Evolutionary conservation across 2,113 vertebrate genomes (phyloP), one percentile per base, ranked within the genome.

Genomic region (Corythornis madagascariensis): DNA sequence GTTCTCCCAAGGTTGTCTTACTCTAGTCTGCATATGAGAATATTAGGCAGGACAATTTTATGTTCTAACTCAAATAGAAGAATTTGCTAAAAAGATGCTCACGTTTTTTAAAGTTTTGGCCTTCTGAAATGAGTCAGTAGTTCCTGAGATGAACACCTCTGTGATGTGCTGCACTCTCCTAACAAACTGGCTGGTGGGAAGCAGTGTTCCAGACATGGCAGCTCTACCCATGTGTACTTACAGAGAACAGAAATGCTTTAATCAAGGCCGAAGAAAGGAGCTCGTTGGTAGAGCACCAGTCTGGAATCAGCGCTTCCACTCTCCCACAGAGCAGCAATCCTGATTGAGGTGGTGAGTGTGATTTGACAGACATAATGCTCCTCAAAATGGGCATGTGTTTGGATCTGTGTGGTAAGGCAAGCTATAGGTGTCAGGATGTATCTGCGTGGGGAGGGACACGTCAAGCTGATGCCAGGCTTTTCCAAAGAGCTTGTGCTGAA

Each of bases 221-320:
- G 35, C 70, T 85, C 81, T 87, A 84, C 66, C 45, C 3, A 1
- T 28, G 29, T 40, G 48, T 79, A 17, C 40, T 50, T 57, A 31
- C 19, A 76, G 63, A 50, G 75, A 76, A 10, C 18, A 89, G 66
- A 66, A 91, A 74, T 31, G 38, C 65, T 94, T 85, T 90, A 16
- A 89, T 83, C 88, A 86, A 80, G 83, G 29, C 35, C 29, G 18
- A 69, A 55, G 85, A 76, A 76, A 43, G 66, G 29, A 65, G 8
- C 2, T 2, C 0, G 1, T 43, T 4, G 45, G 1, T 45, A 24
- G 77, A 77, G 42, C 16, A 2, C 52, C 1, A 0, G 31, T 60
- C 80, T 70, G 80, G 88, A 72, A 65, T 57, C 11, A n/a, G 22
- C 0, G 0, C 33, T 61, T 38, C 76, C 52, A 31, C 14, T 78